These are phyloP conservation scores for Scaptomyza pallida DNA, from an alignment of 1,140 invertebrate species.

Conservation along the genomic window DNA sequence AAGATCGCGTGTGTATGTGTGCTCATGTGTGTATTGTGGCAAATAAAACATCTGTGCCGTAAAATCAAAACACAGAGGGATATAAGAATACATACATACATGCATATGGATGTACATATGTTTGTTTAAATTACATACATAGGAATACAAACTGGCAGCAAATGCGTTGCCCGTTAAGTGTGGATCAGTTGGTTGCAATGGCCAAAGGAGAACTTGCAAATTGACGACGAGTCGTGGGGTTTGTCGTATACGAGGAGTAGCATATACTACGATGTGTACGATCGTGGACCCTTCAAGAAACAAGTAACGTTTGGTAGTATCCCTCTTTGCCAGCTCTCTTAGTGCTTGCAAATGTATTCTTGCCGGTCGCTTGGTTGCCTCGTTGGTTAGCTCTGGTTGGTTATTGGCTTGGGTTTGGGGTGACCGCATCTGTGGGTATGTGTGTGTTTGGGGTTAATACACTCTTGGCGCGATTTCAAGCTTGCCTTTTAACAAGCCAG, in stretches of 20 bases:
- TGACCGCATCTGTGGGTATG: constrained; percentile 46
- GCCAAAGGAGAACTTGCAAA: constrained; percentile 45
- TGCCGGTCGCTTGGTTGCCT: not conserved
- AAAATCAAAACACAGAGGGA: constrained; percentile 73
- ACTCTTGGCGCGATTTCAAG: constrained; percentile 38
- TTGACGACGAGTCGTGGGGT: constrained; percentile 70
- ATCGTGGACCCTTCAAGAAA: constrained; percentile 56
- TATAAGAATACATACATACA: constrained; percentile 16
- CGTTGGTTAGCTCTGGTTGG: constrained; percentile 5
- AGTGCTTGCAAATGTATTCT: too few species aligned
- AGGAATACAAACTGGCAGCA: constrained; percentile 26
- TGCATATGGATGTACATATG: not conserved
- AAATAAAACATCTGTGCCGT: constrained; percentile 79
- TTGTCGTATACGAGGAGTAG: constrained; percentile 44
- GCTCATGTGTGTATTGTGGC: constrained; percentile 39
- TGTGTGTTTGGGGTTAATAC: constrained; percentile 63
- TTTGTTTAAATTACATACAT: not conserved
- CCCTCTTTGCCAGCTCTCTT: constrained; percentile 18
- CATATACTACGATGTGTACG: not conserved
- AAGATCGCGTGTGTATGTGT: constrained; percentile 5
- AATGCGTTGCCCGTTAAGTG: constrained; percentile 41
- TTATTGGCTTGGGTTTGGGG: constrained; percentile 14
- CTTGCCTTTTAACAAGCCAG: constrained; percentile 13
- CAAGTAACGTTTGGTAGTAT: constrained; percentile 21
- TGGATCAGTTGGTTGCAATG: constrained; percentile 34